Evolutionary conservation across 2,797 vertebrate species (phyloP), one percentile per base, ranked within the genome.

Genomic region (Mormyrus proboscirostris): DNA sequence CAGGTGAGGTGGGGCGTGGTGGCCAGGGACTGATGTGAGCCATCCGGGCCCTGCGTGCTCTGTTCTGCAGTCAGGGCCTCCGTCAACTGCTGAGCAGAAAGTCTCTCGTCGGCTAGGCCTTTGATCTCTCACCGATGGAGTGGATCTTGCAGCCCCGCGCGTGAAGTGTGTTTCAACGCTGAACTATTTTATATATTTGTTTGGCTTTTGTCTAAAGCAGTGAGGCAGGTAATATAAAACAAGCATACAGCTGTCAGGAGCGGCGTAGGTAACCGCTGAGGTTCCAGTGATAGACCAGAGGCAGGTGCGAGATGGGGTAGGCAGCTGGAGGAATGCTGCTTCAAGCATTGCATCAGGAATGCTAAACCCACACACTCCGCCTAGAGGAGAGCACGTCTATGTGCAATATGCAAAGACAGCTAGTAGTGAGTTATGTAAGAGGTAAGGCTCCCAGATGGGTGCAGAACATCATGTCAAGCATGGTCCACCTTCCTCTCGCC

Each of bases 1-100:
- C 98, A 94, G 98, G 98, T 99, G 94, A 65, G 38, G 62, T 90
- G 91, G 88, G 88, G 86, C 89, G 88, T 57, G 83, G 38, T 16
- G 90, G 22, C 9, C 79, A 47, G 90, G 19, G 89, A 55, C 88
- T 59, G 84, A 22, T 1, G 9, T 19, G n/a, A 69, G 44, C 53
- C 29, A 12, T 73, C 29, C 3, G 29, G 65, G 65, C 10, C 65
- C 25, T 14, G 65, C 25, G 2, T 47, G 3, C 82, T 85, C 55
- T 29, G 44, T 9, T 5, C 9, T 47, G 6, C 14, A 2, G n/a
- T 29, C 33, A 7, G 44, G 73, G 73, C 73, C 38, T 41, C 73
- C 1, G 69, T 79, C 5, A 44, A 6, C 73, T 41, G 14, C 73
- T 44, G 73, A 7, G 73, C 29, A 33, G 33, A 14, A 73, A 14